Evolutionary conservation across 2,113 vertebrate genomes (phyloP).

Genomic region (Bettongia penicillata): DNA sequence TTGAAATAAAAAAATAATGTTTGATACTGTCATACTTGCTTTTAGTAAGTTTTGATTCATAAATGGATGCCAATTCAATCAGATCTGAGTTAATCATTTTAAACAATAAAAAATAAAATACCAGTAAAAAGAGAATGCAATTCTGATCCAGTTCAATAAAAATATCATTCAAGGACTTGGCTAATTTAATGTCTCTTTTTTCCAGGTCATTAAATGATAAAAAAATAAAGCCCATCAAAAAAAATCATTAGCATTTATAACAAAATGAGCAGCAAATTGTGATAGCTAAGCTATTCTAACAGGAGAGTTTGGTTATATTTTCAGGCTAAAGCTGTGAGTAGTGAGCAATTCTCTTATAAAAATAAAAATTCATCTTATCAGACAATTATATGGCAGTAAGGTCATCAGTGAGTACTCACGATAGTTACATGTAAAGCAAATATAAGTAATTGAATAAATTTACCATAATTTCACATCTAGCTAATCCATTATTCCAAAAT

Average conservation of each 20-base stretch:
- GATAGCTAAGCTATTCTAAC: not conserved
- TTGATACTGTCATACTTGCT: slow-evolving; percentile 77
- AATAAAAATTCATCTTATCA: not conserved
- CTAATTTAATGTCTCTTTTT: slow-evolving; percentile 63
- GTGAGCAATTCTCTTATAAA: not conserved
- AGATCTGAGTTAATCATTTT: slow-evolving; percentile 20
- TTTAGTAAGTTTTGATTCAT: slow-evolving; percentile 73
- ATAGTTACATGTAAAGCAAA: not conserved
- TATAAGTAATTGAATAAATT: slow-evolving; percentile 17
- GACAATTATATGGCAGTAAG: not conserved
- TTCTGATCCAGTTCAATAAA: slow-evolving; percentile 72
- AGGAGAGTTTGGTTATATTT: not conserved
- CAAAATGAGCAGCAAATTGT: not conserved
- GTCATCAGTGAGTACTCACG: not conserved
- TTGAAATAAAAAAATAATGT: slow-evolving; percentile 54
- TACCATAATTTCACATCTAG: slow-evolving; percentile 41
- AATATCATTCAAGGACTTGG: slow-evolving; percentile 67
- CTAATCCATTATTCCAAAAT: slow-evolving; percentile 26
- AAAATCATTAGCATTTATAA: slow-evolving; percentile 17
- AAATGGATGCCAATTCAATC: slow-evolving; percentile 69
- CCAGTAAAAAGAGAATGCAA: slow-evolving; percentile 74
- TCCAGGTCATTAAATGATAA: slow-evolving; percentile 22
- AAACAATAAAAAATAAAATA: slow-evolving; percentile 56
- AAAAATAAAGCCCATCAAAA: slow-evolving; percentile 71
- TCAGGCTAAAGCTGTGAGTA: not conserved